Evolutionary conservation across 2,797 vertebrate species (phyloP).

Genomic region (Rhinogobio ventralis): DNA sequence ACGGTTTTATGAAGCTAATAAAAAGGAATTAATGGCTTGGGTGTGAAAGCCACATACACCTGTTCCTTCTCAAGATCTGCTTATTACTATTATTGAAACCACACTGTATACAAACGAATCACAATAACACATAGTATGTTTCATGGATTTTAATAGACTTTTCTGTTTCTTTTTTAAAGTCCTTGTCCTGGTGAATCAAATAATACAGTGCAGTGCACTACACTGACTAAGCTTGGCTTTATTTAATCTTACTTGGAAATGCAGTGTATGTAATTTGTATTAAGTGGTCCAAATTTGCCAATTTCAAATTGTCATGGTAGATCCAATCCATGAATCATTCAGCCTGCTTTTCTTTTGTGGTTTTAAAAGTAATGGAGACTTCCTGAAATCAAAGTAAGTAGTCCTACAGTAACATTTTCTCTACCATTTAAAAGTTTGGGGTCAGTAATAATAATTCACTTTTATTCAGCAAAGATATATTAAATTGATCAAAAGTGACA

Average conservation of each 20-base stretch:
- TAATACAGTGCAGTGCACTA: background rate
- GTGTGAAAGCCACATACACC: constrained; percentile 61
- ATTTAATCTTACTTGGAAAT: constrained; percentile 25
- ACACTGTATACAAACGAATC: constrained; percentile 38
- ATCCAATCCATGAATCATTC: constrained; percentile 5
- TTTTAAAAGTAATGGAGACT: background rate
- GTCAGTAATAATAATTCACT: background rate
- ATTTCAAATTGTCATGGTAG: background rate
- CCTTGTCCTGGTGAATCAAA: constrained; percentile 5
- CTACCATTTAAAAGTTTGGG: background rate
- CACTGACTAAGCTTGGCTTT: constrained; percentile 2
- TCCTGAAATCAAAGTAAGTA: constrained; percentile 15
- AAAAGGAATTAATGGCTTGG: constrained; percentile 62
- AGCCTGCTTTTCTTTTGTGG: background rate
- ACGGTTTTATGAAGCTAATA: constrained; percentile 65
- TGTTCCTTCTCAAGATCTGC: constrained; percentile 55
- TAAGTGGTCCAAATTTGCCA: background rate
- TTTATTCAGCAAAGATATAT: background rate
- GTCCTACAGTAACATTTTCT: background rate
- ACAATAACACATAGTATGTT: background rate
- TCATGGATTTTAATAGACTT: constrained; percentile 25
- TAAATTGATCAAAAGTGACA: constrained; percentile 5
- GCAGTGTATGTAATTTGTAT: constrained; percentile 14
- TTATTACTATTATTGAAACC: constrained; percentile 48
- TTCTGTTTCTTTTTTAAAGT: background rate